phyloP scores from a whole-genome alignment of 2,888 invertebrate species.

The Gari tellinella region DNA sequence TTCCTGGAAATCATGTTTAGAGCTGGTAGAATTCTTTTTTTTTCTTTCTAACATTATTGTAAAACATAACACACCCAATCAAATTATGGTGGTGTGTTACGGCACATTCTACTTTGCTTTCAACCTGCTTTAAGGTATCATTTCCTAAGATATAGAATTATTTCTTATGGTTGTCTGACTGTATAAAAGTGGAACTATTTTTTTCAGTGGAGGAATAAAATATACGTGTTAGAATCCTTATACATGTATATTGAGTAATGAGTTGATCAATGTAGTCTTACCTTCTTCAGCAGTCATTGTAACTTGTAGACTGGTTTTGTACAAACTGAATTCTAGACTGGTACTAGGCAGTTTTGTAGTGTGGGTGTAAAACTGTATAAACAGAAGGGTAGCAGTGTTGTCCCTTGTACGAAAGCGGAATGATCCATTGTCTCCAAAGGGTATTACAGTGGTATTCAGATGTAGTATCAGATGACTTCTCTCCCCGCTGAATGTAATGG shows the following conservation, averaged over 20 bases:
- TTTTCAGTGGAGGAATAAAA: no score
- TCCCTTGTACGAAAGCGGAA: slow-evolving; percentile 77
- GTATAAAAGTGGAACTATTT: no score
- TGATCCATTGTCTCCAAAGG: slow-evolving; percentile 73
- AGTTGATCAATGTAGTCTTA: neutral
- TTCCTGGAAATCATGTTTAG: neutral
- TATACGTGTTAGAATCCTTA: no score
- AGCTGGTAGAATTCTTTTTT: no score
- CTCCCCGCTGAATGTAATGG: slow-evolving; percentile 74
- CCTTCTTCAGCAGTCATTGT: slow-evolving; percentile 31
- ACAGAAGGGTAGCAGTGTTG: slow-evolving; percentile 68
- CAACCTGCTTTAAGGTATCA: no score
- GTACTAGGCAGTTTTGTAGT: slow-evolving; percentile 26
- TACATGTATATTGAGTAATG: no score
- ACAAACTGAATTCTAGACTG: slow-evolving; percentile 74
- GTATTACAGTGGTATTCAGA: slow-evolving; percentile 67
- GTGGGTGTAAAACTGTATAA: slow-evolving; percentile 66
- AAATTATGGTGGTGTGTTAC: no score
- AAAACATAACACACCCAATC: no score
- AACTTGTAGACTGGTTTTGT: slow-evolving; percentile 66
- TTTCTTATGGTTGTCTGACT: no score
- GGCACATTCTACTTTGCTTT: no score
- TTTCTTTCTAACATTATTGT: no score
- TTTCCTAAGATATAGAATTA: no score
- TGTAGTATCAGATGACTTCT: slow-evolving; percentile 64